Conservation (phyloP, 2,888 invertebrate genomes). For the Cataglyphis rosenhaueri region DNA sequence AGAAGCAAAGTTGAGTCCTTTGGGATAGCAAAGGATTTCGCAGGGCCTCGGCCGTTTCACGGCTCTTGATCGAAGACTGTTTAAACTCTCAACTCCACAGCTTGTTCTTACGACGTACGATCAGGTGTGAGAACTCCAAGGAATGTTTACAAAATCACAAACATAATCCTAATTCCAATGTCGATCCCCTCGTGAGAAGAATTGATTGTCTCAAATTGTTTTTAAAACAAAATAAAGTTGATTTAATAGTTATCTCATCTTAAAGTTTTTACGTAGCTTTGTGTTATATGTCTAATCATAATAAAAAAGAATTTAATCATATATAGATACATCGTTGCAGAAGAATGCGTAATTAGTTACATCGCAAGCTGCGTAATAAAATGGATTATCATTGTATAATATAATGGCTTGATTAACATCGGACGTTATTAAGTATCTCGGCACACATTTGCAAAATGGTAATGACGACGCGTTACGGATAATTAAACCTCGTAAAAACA, state of each 20-base stretch:
- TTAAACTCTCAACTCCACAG: conserved; percentile 53
- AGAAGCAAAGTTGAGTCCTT: conserved; percentile 62
- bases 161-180: neutral
- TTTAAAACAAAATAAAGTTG: neutral
- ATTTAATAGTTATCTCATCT: neutral
- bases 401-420: conserved; percentile 42
- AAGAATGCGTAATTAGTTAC: conserved; percentile 46
- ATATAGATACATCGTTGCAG: neutral
- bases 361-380: conserved; percentile 7
- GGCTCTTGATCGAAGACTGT: conserved; percentile 59
- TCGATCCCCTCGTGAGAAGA: neutral
- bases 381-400: conserved; percentile 37
- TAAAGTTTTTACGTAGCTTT: neutral
- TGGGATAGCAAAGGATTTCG: conserved; percentile 65
- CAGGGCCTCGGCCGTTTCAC: conserved; percentile 59
- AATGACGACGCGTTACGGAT: conserved; percentile 47
- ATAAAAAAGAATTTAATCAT: conserved; percentile 13
- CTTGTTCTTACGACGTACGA: conserved; percentile 40
- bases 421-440: conserved; percentile 42
- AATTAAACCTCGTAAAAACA: conserved; percentile 51
- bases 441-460: conserved; percentile 41
- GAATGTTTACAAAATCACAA: neutral
- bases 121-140: conserved; percentile 4
- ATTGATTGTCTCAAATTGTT: neutral
- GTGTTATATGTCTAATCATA: neutral